Evolutionary conservation across 2,888 invertebrate species (phyloP).

Genomic region (Lysandra bellargus): DNA sequence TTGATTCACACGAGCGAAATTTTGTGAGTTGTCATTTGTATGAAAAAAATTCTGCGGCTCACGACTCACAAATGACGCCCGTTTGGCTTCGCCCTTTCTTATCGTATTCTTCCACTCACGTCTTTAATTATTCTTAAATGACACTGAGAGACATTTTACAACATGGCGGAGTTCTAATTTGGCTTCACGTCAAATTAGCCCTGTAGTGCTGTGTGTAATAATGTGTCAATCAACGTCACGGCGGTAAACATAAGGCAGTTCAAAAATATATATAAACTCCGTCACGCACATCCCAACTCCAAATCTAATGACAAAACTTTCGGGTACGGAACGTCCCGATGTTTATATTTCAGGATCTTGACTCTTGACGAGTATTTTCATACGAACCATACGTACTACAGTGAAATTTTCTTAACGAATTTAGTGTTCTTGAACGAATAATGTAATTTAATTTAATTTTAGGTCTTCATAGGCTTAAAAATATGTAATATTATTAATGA

Average conservation of each 20-base stretch:
- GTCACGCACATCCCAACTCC: background rate
- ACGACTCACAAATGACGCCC: too few species aligned
- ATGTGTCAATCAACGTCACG: background rate
- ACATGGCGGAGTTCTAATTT: too few species aligned
- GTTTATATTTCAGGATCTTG: background rate
- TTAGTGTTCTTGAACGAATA: background rate
- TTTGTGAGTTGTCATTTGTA: too few species aligned
- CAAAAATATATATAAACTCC: slow-evolving; percentile 18
- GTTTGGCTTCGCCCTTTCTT: too few species aligned
- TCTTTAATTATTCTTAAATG: too few species aligned
- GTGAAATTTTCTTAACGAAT: background rate
- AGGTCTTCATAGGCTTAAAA: too few species aligned
- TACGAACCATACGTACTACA: background rate
- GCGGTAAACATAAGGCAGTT: background rate
- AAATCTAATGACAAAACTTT: slow-evolving; percentile 25
- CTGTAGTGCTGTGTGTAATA: background rate
- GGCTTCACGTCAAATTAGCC: too few species aligned
- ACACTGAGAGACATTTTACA: too few species aligned
- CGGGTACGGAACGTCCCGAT: background rate
- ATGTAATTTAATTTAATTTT: background rate
- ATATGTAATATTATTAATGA: too few species aligned
- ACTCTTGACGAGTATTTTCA: background rate
- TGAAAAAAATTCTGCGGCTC: too few species aligned
- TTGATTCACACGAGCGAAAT: too few species aligned
- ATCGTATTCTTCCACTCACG: too few species aligned